Conservation (phyloP, 2,797 vertebrate species). For the Psittacula derbiana region DNA sequence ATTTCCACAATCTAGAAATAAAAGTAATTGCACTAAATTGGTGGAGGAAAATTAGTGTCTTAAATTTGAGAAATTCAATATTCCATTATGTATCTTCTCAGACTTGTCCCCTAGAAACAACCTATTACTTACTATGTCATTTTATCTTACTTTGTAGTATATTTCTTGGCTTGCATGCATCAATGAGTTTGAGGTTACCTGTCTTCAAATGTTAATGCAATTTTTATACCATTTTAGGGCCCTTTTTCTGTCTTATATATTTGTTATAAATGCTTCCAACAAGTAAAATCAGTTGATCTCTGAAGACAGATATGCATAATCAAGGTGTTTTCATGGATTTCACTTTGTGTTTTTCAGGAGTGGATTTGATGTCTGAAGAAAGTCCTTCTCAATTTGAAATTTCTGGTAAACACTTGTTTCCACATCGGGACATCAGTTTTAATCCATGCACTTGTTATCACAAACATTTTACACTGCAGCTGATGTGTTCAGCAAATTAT, state of each 20-base stretch:
- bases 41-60: background rate
- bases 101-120: background rate
- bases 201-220: background rate
- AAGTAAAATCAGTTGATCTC: background rate
- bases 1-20: background rate
- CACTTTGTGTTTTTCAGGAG: background rate
- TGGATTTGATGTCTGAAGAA: background rate
- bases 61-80: background rate
- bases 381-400: background rate
- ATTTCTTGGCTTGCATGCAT: background rate
- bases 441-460: background rate
- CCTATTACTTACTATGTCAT: background rate
- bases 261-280: background rate
- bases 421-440: background rate
- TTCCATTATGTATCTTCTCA: background rate
- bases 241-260: background rate
- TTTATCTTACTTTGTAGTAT: background rate
- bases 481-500: background rate
- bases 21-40: background rate
- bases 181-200: background rate
- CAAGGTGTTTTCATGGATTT: background rate
- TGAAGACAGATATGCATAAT: background rate
- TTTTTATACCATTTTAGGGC: background rate
- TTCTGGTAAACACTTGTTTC: background rate
- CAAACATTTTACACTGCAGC: background rate